phyloP scores from a whole-genome alignment of 2,888 invertebrate species.

The Drosophila multiciliata region DNA sequence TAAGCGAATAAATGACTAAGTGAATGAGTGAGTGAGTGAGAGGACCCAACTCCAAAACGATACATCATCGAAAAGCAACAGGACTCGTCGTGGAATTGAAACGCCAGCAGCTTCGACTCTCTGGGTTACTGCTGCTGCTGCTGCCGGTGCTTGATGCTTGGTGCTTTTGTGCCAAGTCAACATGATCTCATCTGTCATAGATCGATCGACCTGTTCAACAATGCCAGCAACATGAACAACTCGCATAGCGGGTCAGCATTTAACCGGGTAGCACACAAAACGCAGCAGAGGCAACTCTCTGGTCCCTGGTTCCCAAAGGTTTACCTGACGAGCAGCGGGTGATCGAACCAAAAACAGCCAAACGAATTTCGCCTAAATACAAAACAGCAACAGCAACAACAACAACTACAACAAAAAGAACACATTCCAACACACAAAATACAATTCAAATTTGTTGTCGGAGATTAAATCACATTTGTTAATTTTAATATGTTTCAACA shows the following conservation, averaged over 20 bases:
- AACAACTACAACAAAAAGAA: conserved; percentile 17
- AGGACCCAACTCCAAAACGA: conserved; percentile 60
- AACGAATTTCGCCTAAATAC: conserved; percentile 68
- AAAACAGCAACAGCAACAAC: background rate
- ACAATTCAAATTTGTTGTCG: conserved; percentile 80
- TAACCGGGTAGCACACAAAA: conserved; percentile 53
- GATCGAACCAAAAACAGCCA: conserved; percentile 47
- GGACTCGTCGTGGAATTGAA: conserved; percentile 58
- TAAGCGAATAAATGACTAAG: background rate
- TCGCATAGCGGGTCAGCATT: conserved; percentile 52
- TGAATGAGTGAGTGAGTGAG: conserved; percentile 5
- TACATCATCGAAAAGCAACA: conserved; percentile 81
- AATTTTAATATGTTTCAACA: conserved; percentile 77
- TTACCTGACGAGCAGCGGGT: conserved; percentile 82
- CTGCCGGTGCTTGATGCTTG: conserved; percentile 10
- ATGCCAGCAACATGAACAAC: conserved; percentile 44
- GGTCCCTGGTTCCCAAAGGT: conserved; percentile 18
- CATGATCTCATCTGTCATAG: conserved; percentile 84
- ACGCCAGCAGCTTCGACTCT: conserved; percentile 42
- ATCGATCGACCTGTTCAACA: conserved; percentile 84
- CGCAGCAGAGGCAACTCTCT: conserved; percentile 44
- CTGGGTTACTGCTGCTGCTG: conserved; percentile 5
- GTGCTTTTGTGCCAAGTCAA: conserved; percentile 76
- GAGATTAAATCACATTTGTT: conserved; percentile 82
- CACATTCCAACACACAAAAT: conserved; percentile 43